Conservation (phyloP, 2,113 vertebrate species). For the Eublepharis macularius region DNA sequence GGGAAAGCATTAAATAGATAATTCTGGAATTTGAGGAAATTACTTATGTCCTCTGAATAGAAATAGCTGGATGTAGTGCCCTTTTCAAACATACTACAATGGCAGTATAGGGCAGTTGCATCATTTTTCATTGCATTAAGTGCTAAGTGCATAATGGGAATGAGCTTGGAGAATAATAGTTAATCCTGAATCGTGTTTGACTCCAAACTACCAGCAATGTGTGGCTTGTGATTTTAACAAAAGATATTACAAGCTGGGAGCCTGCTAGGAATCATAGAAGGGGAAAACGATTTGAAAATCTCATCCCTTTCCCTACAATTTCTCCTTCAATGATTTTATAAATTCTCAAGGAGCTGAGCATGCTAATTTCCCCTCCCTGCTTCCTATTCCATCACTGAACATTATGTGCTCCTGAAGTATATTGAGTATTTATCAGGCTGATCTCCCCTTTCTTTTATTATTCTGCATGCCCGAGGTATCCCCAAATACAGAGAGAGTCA, state of each 20-base stretch:
- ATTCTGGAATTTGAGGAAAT: neutral
- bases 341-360: no score
- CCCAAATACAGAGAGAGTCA: no score
- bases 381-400: no score
- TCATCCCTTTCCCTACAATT: no score
- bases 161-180: neutral
- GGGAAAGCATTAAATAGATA: neutral
- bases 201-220: neutral
- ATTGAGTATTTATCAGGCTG: no score
- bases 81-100: neutral
- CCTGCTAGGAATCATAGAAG: no score
- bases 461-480: no score
- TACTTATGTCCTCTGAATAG: neutral
- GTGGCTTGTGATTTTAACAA: neutral
- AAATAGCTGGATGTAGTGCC: neutral
- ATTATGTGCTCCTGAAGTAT: no score
- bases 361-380: no score
- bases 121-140: neutral
- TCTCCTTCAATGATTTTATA: no score
- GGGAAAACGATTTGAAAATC: no score
- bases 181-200: neutral
- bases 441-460: no score
- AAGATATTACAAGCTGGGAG: neutral
- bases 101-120: neutral
- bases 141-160: neutral